Evolutionary conservation across 2,888 invertebrate genomes (phyloP), one percentile per base, ranked within the genome.

Genomic region (Apotomis betuletana): DNA sequence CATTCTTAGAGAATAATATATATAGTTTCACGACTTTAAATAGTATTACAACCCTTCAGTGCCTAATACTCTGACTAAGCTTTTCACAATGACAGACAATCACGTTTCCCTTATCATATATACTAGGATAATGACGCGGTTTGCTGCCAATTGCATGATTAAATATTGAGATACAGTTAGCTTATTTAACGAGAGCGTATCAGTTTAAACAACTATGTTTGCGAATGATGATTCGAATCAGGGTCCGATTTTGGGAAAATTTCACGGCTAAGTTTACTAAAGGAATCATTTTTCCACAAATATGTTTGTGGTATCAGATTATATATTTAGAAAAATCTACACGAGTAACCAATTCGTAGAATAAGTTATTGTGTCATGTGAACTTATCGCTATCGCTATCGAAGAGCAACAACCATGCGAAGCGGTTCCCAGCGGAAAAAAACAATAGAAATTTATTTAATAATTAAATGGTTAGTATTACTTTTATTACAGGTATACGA

Each of bases 61-160:
- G 12, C 10, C 38, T 44, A 64, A 6, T 49, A 10, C 12, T n/a
- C 46, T 27, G 13, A 67, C 13, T 15, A 13, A 5, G 3, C 3
- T 12, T 9, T 55, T 6, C 12, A 59, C n/a, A 67, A 68, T 72
- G 58, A 12, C 15, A 44, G 59, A 63, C 13, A 63, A 12, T 57
- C 13, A 44, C 13, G 3, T 46, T 12, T 59, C 38, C 54, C 13
- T 6, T 68, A 51, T 57, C 36, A 51, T 72, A 51, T 72, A 72
- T 72, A 72, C 44, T n/a, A n/a, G 1, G 10, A 44, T 2, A 13
- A 57, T 82, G 83, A 84, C 84, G 86, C 77, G 70, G 54, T 75
- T 83, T 81, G 70, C 52, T 69, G 65, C 73, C 75, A 78, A 82
- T 71, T 27, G 77, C 74, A 77, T 77, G 75, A 54, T 63, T 76